Percentiles rank a stretch among this genome's conserved stretches.
These are phyloP conservation scores for Copsychus sechellarum DNA, from an alignment of 2,113 vertebrate genomes.

Conservation along the genomic window DNA sequence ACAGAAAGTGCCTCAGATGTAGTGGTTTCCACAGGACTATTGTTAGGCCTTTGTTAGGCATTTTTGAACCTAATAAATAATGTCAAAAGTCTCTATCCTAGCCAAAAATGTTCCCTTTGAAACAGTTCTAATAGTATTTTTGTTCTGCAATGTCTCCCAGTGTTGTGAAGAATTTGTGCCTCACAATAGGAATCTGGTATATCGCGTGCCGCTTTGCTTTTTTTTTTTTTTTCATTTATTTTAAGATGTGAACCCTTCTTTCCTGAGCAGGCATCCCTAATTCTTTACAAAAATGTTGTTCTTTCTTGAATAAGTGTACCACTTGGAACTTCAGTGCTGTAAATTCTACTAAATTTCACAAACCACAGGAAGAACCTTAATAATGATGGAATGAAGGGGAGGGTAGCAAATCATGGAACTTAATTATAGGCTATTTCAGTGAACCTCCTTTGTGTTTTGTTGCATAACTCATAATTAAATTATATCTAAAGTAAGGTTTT, in stretches of 20 bases:
- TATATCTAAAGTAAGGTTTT: conserved; percentile 20
- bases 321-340: not conserved
- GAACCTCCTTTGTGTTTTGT: not conserved
- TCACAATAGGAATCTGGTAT: conserved; percentile 80
- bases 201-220: conserved; percentile 77
- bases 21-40: conserved; percentile 81
- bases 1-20: conserved; percentile 82
- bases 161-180: conserved; percentile 81
- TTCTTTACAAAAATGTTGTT: not conserved
- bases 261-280: not conserved
- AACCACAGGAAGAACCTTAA: not conserved
- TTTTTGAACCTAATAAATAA: conserved; percentile 90
- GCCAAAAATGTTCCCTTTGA: conserved; percentile 85
- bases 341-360: not conserved
- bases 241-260: not conserved
- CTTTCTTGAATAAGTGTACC: not conserved
- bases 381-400: conserved; percentile 24
- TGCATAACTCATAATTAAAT: conserved; percentile 57
- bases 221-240: not conserved
- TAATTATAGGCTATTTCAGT: conserved; percentile 10
- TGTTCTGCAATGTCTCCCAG: conserved; percentile 79
- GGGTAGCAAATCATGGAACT: not conserved
- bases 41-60: conserved; percentile 81
- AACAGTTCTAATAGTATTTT: conserved; percentile 90
- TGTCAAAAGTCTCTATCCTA: conserved; percentile 86